These are phyloP conservation scores for Podarcis raffonei DNA, from an alignment of 2,113 vertebrate species.

Conservation along the genomic window DNA sequence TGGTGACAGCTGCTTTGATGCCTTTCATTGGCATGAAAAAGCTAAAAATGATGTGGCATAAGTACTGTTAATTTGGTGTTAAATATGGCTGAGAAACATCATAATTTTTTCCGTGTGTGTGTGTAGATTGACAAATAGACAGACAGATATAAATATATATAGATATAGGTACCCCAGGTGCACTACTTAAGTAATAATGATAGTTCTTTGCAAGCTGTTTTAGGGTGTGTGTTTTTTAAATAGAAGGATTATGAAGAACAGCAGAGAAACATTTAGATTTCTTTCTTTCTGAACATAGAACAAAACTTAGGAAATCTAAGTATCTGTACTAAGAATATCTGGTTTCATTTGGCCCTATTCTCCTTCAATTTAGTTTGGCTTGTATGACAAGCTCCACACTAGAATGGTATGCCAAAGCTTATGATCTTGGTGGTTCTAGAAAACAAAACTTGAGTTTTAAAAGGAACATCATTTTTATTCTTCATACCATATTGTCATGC, in stretches of 20 bases:
- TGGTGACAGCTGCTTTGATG: constrained; percentile 58
- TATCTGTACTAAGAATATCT: not conserved
- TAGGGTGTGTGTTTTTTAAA: not conserved
- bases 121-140: too few relatives aligned
- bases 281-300: not conserved
- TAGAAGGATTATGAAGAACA: not conserved
- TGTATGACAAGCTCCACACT: not conserved
- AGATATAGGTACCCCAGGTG: constrained; percentile 14
- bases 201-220: not conserved
- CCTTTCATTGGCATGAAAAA: constrained; percentile 50
- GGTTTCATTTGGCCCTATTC: not conserved
- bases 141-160: too few relatives aligned
- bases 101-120: not conserved
- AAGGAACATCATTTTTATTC: too few relatives aligned
- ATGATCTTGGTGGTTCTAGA: too few relatives aligned
- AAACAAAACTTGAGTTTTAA: not conserved
- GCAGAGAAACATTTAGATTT: not conserved
- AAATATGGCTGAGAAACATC: not conserved
- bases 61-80: constrained; percentile 14
- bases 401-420: not conserved
- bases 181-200: not conserved
- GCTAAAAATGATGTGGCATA: constrained; percentile 12
- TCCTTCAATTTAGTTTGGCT: not conserved
- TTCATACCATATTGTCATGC: not conserved
- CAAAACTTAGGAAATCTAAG: not conserved